Evolutionary conservation across 2,113 vertebrate species (phyloP), one percentile per base, ranked within the genome.

Genomic region (Ceyx margarethae): DNA sequence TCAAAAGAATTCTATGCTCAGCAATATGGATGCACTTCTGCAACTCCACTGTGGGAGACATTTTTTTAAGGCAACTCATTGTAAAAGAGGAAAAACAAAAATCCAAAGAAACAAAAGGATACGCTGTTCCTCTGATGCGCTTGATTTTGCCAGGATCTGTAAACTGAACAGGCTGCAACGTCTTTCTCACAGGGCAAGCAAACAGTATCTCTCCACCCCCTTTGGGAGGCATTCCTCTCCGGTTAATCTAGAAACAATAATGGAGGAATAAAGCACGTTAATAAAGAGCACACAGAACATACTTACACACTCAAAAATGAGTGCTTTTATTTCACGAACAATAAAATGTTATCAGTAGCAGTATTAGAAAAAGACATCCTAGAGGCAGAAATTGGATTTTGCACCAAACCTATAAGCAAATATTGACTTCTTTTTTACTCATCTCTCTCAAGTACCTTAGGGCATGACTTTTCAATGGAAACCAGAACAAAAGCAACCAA

Each of bases 121-220:
- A 99, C 99, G 99, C 99, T 33, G 98, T 97, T 96, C 99, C 99
- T 97, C 99, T 97, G 89, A 99, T 99, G 31, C 99, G 98, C 93
- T 99, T 99, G 96, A 99, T 99, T 97, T 99, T 99, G 50, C 98
- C 99, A 4, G 98, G 98, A 54, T 99, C 99, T 6, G 98, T 98
- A 71, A 99, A 97, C 81, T 99, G 98, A 75, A 99, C 11, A 1
- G 99, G 99, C 68, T 94, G 98, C 80, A 99, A 95, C 79, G 97
- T 96, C 78, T 98, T 98, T 67, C 97, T 98, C 31, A 99, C 97
- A 0, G 99, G 99, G 96, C 99, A 99, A 2, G 98, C 68, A 93
- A 99, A 99, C 5, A 98, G 10, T 15, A 99, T 98, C 91, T 99
- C 99, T 3, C 99, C 99, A 42, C 99, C 99, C 7, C 99, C 99